phyloP scores from a whole-genome alignment of 2,113 vertebrate species.

The Xyliphius kryptos region DNA sequence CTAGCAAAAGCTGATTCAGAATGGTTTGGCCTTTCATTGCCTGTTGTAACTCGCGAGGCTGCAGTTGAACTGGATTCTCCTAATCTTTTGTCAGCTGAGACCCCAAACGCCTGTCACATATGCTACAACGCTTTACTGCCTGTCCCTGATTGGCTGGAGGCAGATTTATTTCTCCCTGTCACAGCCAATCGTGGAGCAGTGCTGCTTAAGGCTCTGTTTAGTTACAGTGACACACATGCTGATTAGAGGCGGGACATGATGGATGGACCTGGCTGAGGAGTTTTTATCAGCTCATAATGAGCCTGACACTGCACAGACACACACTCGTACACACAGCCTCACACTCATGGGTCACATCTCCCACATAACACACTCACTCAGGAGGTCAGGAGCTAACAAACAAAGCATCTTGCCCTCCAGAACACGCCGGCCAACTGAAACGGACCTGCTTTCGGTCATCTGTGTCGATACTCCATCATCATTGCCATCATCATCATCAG shows the following conservation, averaged over 20 bases:
- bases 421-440: constrained; percentile 55
- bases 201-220: constrained; percentile 65
- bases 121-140: constrained; percentile 65
- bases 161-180: constrained; percentile 79
- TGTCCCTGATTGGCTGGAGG: constrained; percentile 66
- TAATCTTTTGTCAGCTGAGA: constrained; percentile 66
- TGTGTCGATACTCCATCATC: constrained; percentile 71
- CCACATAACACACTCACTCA: constrained; percentile 36
- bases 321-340: constrained; percentile 46
- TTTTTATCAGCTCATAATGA: constrained; percentile 75
- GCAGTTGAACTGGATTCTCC: constrained; percentile 48
- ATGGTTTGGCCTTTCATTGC: too few species aligned
- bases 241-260: constrained; percentile 76
- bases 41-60: not conserved
- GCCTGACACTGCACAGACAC: constrained; percentile 71
- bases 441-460: constrained; percentile 71
- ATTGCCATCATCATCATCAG: constrained; percentile 46
- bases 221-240: constrained; percentile 78
- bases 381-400: constrained; percentile 72
- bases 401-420: constrained; percentile 61
- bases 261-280: constrained; percentile 72
- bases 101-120: constrained; percentile 60
- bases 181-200: constrained; percentile 68
- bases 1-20: too few species aligned
- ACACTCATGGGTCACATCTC: constrained; percentile 24